Conservation (phyloP, 1,140 invertebrate species). For the Drosophila nikananu region DNA sequence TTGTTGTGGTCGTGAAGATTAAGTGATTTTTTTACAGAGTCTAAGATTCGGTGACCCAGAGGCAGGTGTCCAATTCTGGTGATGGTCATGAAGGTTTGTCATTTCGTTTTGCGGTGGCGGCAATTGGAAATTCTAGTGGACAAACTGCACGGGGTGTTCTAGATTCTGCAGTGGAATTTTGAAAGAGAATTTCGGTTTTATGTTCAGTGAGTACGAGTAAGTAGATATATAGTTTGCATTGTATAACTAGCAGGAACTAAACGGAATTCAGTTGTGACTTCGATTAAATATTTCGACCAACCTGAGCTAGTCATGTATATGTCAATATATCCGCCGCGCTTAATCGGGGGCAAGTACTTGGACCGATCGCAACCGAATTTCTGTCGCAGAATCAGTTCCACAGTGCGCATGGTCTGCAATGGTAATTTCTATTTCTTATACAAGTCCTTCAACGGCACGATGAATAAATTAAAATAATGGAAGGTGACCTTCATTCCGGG, state of each 20-base stretch:
- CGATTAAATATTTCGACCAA: slow-evolving; percentile 81
- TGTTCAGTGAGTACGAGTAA: slow-evolving; percentile 45
- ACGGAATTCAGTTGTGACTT: slow-evolving; percentile 35
- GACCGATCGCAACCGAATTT: slow-evolving; percentile 90
- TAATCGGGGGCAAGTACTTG: slow-evolving; percentile 93
- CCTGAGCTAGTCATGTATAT: slow-evolving; percentile 95
- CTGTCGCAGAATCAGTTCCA: slow-evolving; percentile 91
- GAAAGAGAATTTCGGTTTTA: slow-evolving; percentile 51
- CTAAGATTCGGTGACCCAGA: slow-evolving; percentile 8
- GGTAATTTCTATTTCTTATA: slow-evolving; percentile 53
- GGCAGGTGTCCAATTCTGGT: slow-evolving; percentile 22
- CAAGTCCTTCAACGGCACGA: slow-evolving; percentile 26
- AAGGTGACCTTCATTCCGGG: slow-evolving; percentile 28
- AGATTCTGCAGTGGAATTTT: slow-evolving; percentile 51
- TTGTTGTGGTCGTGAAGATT: neutral
- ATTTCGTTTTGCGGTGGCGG: slow-evolving; percentile 18
- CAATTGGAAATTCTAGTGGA: slow-evolving; percentile 51
- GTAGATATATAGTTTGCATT: slow-evolving; percentile 42
- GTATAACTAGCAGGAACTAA: slow-evolving; percentile 70
- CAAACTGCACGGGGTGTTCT: slow-evolving; percentile 51
- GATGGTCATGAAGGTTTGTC: slow-evolving; percentile 24
- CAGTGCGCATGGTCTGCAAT: slow-evolving; percentile 88
- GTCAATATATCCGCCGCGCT: slow-evolving; percentile 93
- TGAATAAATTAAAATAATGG: slow-evolving; percentile 30
- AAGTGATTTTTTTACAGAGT: slow-evolving; percentile 17